Conservation (phyloP, 1,140 invertebrate genomes). For the Hermetia illucens region DNA sequence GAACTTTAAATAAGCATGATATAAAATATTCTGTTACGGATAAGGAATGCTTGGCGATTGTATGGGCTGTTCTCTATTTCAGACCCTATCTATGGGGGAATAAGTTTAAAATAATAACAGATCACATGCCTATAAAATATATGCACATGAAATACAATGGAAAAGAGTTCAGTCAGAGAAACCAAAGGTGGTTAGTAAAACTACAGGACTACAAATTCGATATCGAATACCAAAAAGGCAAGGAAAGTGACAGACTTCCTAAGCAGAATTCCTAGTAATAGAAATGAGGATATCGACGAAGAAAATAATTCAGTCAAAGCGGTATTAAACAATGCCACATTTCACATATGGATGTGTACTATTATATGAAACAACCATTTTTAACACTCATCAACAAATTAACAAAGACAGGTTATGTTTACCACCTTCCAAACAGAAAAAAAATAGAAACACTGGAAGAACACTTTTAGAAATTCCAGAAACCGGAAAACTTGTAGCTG, state of each 20-base stretch:
- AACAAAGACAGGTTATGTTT: no score
- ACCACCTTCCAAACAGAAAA: no score
- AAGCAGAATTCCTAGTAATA: no score
- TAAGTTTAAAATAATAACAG: constrained; percentile 30
- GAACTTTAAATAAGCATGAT: constrained; percentile 11
- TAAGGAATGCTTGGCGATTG: constrained; percentile 34
- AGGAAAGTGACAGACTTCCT: background rate
- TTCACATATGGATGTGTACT: no score
- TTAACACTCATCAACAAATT: no score
- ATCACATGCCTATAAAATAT: constrained; percentile 29
- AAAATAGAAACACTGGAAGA: no score
- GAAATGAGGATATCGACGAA: no score
- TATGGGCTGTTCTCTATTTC: constrained; percentile 32
- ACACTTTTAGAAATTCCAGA: no score
- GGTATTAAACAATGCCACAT: no score
- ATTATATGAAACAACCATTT: no score
- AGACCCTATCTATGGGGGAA: constrained; percentile 25
- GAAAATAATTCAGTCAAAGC: no score
- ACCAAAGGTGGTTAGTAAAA: constrained; percentile 31
- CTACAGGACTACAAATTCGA: constrained; percentile 31
- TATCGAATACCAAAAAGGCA: constrained; percentile 24
- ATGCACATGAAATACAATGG: constrained; percentile 17
- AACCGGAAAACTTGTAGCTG: no score
- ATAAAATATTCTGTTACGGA: constrained; percentile 7
- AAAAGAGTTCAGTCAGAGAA: constrained; percentile 20